Percentiles rank a stretch among this genome's conserved stretches.
Conservation (phyloP, 2,797 vertebrate genomes). For the Argyrosomus regius region DNA sequence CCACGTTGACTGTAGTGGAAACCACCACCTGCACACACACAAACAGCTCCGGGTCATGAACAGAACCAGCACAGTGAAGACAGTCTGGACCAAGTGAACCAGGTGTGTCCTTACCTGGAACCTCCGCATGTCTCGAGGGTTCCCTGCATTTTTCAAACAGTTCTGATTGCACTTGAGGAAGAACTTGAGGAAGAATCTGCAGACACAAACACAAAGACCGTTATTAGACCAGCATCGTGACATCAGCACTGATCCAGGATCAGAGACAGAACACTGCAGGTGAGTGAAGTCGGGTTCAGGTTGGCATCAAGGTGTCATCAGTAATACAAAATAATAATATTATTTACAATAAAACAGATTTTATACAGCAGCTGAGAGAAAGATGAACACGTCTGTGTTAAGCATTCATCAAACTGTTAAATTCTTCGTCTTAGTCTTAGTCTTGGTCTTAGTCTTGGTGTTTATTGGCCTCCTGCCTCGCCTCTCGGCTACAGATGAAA, state of each 20-base stretch:
- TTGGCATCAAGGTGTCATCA: conserved; percentile 1
- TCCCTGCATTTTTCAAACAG: conserved; percentile 97
- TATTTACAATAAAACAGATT: no score
- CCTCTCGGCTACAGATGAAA: conserved; percentile 13
- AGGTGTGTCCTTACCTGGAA: conserved; percentile 85
- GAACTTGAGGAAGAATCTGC: conserved; percentile 95
- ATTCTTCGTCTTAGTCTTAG: no score
- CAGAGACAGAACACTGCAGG: not conserved
- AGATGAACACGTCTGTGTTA: no score
- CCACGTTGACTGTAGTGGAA: conserved; percentile 95
- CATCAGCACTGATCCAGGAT: not conserved
- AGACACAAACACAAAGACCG: not conserved
- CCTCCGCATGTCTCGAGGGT: conserved; percentile 95
- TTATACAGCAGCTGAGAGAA: no score
- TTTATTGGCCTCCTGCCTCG: no score
- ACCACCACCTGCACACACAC: conserved; percentile 90
- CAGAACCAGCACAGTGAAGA: not conserved
- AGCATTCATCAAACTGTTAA: no score
- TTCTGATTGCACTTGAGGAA: conserved; percentile 99
- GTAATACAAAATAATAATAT: no score
- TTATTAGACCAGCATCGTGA: not conserved
- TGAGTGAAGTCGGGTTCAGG: not conserved
- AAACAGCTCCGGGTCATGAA: not conserved
- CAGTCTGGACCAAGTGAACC: not conserved
- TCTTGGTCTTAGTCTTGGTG: no score